These are phyloP conservation scores for Nycticebus coucang DNA, from an alignment of 2,113 vertebrate genomes.

Conservation along the genomic window DNA sequence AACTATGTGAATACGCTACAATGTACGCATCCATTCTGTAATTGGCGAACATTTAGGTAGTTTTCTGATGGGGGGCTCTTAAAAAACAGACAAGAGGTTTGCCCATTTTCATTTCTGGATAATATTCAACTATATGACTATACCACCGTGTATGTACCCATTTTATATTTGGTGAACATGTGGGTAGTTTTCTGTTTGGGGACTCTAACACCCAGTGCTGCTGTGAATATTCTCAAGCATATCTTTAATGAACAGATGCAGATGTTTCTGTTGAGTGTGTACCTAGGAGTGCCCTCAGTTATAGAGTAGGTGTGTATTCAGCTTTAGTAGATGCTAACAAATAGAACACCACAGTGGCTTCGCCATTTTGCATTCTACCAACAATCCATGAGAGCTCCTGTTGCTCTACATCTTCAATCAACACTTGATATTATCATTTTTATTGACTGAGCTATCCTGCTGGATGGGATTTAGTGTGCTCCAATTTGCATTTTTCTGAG, in stretches of 20 bases:
- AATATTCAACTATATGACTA: accelerated
- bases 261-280: not conserved
- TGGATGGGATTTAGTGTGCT: not conserved
- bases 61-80: not conserved
- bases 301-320: accelerated
- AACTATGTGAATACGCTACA: accelerated
- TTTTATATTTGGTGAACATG: not conserved
- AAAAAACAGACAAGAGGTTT: not conserved
- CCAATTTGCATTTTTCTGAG: not conserved
- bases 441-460: accelerated
- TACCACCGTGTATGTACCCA: accelerated
- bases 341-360: not conserved
- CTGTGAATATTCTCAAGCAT: accelerated
- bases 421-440: not conserved
- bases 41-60: not conserved
- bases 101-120: not conserved
- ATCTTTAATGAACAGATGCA: accelerated
- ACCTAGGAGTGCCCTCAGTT: too few relatives aligned
- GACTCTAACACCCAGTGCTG: accelerated
- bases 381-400: accelerated
- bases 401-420: not conserved
- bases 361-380: accelerated
- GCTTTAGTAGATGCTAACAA: not conserved
- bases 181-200: not conserved
- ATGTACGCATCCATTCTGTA: accelerated